These are phyloP conservation scores for Falco rusticolus DNA, from an alignment of 2,797 vertebrate genomes.

Conservation along the genomic window DNA sequence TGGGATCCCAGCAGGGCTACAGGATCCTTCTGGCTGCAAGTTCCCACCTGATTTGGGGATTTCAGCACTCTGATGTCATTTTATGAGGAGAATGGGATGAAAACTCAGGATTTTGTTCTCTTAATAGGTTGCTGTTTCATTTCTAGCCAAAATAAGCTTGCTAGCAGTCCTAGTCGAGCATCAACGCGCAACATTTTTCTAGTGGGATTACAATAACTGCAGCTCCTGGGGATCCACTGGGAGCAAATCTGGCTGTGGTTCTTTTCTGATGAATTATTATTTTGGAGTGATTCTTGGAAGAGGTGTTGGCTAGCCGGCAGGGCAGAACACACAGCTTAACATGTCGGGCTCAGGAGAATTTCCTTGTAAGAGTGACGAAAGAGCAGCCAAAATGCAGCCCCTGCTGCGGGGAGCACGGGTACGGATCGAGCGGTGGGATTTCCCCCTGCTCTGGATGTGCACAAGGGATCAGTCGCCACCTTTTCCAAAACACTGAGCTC, in stretches of 20 bases:
- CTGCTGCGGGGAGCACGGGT: no score
- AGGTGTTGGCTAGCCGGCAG: not conserved
- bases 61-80: not conserved
- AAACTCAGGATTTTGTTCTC: not conserved
- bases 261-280: not conserved
- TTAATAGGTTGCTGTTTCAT: accelerated
- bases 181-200: no score
- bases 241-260: not conserved
- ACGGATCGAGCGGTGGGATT: no score
- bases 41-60: no score
- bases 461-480: no score
- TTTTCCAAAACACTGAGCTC: not conserved
- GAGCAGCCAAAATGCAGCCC: not conserved
- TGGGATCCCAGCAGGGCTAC: not conserved
- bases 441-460: not conserved
- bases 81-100: not conserved
- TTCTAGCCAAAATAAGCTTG: not conserved
- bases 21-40: not conserved
- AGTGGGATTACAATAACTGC: no score
- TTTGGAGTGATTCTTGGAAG: not conserved
- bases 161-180: no score
- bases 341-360: not conserved
- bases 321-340: accelerated
- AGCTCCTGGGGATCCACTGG: no score
- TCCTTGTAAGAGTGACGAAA: no score